Base-by-base conservation (phyloP, 2,797 vertebrate species). In the Chloroceryle amazona region DNA sequence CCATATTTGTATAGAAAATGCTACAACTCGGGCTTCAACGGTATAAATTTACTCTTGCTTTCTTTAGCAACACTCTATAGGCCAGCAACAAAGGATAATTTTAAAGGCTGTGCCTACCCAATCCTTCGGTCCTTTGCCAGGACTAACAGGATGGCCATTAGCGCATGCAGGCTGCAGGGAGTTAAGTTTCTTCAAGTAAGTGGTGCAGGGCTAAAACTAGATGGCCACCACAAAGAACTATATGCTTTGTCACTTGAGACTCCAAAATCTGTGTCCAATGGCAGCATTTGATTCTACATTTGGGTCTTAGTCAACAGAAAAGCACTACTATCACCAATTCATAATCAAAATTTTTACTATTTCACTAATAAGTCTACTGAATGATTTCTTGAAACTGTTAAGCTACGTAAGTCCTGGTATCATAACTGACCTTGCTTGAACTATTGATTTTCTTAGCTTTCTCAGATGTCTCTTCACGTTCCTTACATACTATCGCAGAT, bases 391-490 rank as follows among this genome's bases (percentile, higher is more conserved):
- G n/a, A 49, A 76, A 57, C 52, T 63, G 47, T 63, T 52, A 44
- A 73, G 52, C 37, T 92, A 25, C 10, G 57, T 37, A 18, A 73
- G 11, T 68, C 63, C 60, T 5, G 8, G 61, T 51, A 16, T 39
- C 21, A 15, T 41, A 55, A 96, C 98, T 97, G 95, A 99, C 99
- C 98, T 96, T 99, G 97, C 96, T 97, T 86, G 98, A 98, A 49
- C 96, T 98, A 35, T 92, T 97, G 29, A 68, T 82, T 94, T 98
- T 99, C 97, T 98, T 99, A 94, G n/a, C 63, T 55, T 98, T 98
- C 92, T 97, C 99, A 54, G 96, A 39, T 68, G 92, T 81, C 62
- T 98, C 92, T 82, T 93, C 97, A 62, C 83, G 80, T 68, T 95
- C 96, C 90, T 97, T 94, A 78, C 35, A 13, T 41, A 46, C 61